These are phyloP conservation scores for Andrena camellia DNA, from an alignment of 2,888 invertebrate species.

Conservation along the genomic window DNA sequence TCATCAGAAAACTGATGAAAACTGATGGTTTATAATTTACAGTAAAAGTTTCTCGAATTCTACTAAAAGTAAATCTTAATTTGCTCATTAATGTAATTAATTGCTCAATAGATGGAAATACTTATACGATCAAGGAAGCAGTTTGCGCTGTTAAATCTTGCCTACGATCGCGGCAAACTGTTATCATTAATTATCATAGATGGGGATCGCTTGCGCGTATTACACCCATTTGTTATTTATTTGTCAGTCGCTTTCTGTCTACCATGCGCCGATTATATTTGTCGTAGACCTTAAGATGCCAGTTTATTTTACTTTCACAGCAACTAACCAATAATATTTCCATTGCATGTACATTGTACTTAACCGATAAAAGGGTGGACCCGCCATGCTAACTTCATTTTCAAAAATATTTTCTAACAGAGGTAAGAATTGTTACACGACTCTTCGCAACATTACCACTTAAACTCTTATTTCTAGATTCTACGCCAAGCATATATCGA, in stretches of 20 bases:
- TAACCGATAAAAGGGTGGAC: slow-evolving; percentile 76
- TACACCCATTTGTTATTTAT: slow-evolving; percentile 7
- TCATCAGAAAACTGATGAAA: too few species aligned
- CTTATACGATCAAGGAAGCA: not conserved
- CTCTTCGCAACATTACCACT: not conserved
- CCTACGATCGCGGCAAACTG: not conserved
- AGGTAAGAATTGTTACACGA: slow-evolving; percentile 75
- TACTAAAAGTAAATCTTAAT: not conserved
- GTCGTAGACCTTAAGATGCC: not conserved
- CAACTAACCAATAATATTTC: slow-evolving; percentile 72
- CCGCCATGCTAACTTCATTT: slow-evolving; percentile 69
- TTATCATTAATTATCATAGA: not conserved
- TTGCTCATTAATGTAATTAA: not conserved
- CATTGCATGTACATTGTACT: slow-evolving; percentile 75
- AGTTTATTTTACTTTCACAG: slow-evolving; percentile 18
- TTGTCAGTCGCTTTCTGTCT: not conserved
- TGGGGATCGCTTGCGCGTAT: not conserved
- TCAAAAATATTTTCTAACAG: slow-evolving; percentile 47
- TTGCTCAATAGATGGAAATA: not conserved
- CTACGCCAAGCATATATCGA: not conserved
- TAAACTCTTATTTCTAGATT: not conserved
- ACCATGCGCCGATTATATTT: slow-evolving; percentile 7
- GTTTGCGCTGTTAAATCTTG: not conserved
- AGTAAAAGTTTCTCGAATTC: not conserved
- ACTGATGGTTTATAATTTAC: not conserved